Percentiles rank a stretch among this genome's conserved stretches.
phyloP scores from a whole-genome alignment of 2,113 vertebrate genomes.

The Micromys minutus region DNA sequence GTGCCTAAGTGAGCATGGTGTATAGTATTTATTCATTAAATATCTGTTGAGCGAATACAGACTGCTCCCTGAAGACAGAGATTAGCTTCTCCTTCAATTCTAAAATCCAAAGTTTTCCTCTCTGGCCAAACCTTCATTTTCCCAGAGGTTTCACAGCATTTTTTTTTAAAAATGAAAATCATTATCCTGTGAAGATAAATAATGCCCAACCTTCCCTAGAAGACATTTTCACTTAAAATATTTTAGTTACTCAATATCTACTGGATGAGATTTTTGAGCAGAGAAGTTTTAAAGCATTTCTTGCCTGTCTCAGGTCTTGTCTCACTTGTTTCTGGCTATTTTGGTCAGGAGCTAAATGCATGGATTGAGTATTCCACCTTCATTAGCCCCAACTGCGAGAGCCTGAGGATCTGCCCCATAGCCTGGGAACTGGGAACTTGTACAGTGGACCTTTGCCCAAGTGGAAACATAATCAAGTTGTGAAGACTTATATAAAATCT shows the following conservation, averaged over 20 bases:
- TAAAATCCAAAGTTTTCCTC: background rate
- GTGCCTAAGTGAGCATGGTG: background rate
- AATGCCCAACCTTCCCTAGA: background rate
- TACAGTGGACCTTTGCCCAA: background rate
- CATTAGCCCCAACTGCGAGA: background rate
- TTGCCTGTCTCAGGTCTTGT: background rate
- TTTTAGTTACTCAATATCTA: background rate
- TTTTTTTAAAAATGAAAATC: slow-evolving; percentile 21
- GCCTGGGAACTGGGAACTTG: background rate
- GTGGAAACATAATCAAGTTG: background rate
- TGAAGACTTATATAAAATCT: background rate
- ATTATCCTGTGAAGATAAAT: background rate
- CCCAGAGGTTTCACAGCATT: background rate
- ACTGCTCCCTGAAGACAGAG: background rate
- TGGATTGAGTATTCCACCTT: background rate
- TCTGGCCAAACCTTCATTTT: background rate
- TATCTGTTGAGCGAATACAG: background rate
- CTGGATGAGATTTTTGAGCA: background rate
- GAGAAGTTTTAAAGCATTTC: background rate
- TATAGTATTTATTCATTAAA: background rate
- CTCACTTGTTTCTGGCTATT: background rate
- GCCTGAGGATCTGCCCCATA: background rate
- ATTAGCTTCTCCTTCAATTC: background rate
- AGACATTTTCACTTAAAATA: slow-evolving; percentile 35
- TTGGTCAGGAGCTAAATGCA: background rate